phyloP scores from a whole-genome alignment of 2,797 vertebrate species.

The Mico argentatus region DNA sequence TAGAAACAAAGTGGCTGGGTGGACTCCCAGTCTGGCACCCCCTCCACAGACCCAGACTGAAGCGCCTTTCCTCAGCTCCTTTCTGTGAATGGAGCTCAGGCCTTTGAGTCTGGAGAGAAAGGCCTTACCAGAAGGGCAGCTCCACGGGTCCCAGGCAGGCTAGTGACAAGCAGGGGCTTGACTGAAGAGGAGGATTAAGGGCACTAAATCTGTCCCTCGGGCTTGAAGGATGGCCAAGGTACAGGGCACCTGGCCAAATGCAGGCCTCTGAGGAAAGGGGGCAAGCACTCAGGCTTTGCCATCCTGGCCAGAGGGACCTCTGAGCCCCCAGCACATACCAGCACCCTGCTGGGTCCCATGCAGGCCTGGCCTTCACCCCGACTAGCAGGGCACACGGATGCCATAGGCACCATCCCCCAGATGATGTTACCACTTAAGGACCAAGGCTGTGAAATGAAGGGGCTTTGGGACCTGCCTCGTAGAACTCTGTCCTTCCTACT shows the following conservation, averaged over 20 bases:
- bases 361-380: neutral
- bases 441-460: neutral
- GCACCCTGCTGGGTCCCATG: neutral
- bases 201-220: constrained; percentile 48
- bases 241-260: neutral
- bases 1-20: neutral
- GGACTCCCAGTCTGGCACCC: neutral
- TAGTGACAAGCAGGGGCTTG: constrained; percentile 28
- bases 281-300: fast-evolving
- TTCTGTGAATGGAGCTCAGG: neutral
- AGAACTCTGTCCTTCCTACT: neutral
- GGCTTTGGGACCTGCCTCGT: neutral
- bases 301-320: neutral
- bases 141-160: constrained; percentile 23
- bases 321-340: neutral
- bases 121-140: neutral
- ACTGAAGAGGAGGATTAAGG: constrained; percentile 32
- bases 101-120: neutral
- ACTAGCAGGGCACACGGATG: neutral
- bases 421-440: neutral
- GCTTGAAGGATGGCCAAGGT: constrained; percentile 31
- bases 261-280: neutral
- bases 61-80: neutral
- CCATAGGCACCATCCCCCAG: neutral
- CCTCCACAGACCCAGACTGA: neutral